Evolutionary conservation across 2,113 vertebrate species (phyloP).

Genomic region (Murina feae): DNA sequence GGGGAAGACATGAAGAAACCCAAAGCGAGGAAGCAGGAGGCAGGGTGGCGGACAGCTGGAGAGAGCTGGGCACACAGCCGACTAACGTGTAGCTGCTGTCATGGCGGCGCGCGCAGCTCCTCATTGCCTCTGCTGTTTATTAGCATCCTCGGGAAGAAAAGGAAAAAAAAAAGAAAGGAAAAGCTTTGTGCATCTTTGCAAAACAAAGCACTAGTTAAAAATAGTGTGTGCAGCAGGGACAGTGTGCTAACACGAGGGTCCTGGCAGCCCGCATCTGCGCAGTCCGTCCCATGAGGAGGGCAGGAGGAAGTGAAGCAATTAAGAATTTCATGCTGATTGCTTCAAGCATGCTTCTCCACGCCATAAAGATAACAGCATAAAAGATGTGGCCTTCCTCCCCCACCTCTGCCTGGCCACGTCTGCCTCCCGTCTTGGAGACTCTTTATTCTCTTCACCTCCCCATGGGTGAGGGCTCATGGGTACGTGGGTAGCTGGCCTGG

Average conservation of each 20-base stretch:
- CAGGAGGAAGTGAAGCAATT: conserved; percentile 91
- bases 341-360: conserved; percentile 88
- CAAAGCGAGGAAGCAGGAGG: neutral
- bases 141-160: conserved; percentile 59
- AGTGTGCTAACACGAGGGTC: conserved; percentile 77
- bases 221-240: conserved; percentile 77
- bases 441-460: neutral
- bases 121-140: conserved; percentile 63
- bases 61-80: neutral
- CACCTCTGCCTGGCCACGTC: conserved; percentile 10
- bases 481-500: neutral
- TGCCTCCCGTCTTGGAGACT: neutral
- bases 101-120: conserved; percentile 4
- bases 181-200: conserved; percentile 76
- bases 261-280: conserved; percentile 81
- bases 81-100: neutral
- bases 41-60: neutral
- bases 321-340: conserved; percentile 93
- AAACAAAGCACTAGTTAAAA: conserved; percentile 81
- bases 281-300: conserved; percentile 87
- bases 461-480: fast-evolving
- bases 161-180: neutral
- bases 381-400: conserved; percentile 73
- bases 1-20: neutral
- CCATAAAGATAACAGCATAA: conserved; percentile 90